Evolutionary conservation across 2,797 vertebrate genomes (phyloP).

Genomic region (Muscicapa striata): DNA sequence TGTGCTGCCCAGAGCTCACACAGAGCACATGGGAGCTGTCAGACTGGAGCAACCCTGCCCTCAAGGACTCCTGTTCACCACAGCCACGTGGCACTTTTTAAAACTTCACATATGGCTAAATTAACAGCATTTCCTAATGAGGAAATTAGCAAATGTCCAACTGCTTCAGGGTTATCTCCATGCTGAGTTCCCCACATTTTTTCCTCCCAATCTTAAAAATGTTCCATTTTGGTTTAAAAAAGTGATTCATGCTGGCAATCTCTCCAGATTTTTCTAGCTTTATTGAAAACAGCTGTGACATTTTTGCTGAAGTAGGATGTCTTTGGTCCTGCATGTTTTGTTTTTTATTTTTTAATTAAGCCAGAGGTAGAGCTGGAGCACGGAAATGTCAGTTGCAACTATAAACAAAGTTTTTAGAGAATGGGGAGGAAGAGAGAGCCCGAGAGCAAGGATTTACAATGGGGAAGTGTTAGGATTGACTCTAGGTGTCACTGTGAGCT

Average conservation of each 20-base stretch:
- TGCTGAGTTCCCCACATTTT: background rate
- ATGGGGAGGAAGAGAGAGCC: background rate
- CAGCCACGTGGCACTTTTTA: background rate
- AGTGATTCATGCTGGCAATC: background rate
- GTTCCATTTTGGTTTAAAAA: background rate
- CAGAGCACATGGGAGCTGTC: rapidly evolving
- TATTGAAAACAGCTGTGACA: background rate
- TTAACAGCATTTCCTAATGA: background rate
- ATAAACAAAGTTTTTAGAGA: background rate
- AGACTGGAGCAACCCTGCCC: rapidly evolving
- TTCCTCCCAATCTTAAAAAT: background rate
- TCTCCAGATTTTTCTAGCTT: background rate
- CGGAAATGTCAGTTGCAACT: rapidly evolving
- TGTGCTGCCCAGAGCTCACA: rapidly evolving
- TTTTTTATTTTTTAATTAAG: background rate
- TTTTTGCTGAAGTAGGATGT: background rate
- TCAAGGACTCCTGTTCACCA: background rate
- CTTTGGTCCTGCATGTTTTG: background rate
- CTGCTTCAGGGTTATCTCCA: background rate
- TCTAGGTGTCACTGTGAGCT: constrained; percentile 69
- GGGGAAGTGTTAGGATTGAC: constrained; percentile 42
- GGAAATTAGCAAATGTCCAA: background rate
- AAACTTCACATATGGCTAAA: background rate
- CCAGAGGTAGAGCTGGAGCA: background rate
- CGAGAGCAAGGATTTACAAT: background rate